phyloP scores from a whole-genome alignment of 1,140 invertebrate species.

The Bombus waltoni region DNA sequence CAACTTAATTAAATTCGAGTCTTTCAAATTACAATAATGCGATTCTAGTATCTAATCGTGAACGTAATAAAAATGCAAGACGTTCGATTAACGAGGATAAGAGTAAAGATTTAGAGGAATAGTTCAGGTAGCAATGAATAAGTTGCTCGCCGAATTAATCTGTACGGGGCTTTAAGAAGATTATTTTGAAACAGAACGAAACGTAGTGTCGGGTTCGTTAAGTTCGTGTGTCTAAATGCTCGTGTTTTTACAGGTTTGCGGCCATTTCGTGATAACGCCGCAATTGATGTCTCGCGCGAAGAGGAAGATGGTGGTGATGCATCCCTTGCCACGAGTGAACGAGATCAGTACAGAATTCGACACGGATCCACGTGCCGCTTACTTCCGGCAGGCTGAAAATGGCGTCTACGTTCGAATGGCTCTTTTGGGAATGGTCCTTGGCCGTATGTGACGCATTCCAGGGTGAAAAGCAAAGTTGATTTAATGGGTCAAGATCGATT shows the following conservation, averaged over 20 bases:
- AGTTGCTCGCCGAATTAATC: too few species aligned
- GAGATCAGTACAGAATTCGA: constrained; percentile 98
- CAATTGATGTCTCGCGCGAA: constrained; percentile 97
- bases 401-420: constrained; percentile 99
- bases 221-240: not conserved
- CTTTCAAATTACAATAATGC: fast-evolving
- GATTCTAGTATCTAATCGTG: not conserved
- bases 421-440: constrained; percentile 95
- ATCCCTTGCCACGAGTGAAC: constrained; percentile 96
- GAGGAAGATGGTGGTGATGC: constrained; percentile 97
- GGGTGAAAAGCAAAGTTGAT: not conserved
- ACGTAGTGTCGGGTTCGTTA: too few species aligned
- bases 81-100: too few species aligned
- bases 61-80: too few species aligned
- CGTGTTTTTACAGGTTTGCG: constrained; percentile 86
- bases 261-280: constrained; percentile 95
- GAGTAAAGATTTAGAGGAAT: too few species aligned
- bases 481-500: not conserved
- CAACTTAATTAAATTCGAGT: too few species aligned
- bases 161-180: too few species aligned
- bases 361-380: constrained; percentile 97
- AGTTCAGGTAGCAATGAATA: too few species aligned
- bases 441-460: constrained; percentile 75
- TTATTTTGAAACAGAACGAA: too few species aligned
- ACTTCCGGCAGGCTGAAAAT: constrained; percentile 98